phyloP scores from a whole-genome alignment of 2,113 vertebrate genomes.

The Motacilla alba region DNA sequence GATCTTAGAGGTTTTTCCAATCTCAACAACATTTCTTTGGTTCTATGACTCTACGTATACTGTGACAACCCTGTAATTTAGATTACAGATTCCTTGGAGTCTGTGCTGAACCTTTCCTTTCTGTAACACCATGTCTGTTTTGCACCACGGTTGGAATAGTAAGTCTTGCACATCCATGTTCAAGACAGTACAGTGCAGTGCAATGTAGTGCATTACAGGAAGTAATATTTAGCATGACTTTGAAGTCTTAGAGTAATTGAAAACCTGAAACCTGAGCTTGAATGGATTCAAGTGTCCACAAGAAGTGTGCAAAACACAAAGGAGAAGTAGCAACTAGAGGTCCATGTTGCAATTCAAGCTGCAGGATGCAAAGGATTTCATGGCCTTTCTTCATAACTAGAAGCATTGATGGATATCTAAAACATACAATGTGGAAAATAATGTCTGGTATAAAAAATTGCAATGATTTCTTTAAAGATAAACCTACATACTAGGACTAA shows the following conservation, averaged over 20 bases:
- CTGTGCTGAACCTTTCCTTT: neutral
- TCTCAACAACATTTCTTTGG: neutral
- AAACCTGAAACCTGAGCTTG: neutral
- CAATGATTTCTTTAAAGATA: neutral
- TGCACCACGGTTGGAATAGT: neutral
- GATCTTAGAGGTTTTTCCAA: neutral
- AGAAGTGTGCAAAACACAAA: neutral
- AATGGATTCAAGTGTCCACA: neutral
- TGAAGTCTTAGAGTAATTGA: neutral
- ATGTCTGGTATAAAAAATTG: neutral
- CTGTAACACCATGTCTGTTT: neutral
- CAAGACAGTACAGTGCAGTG: neutral
- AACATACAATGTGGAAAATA: neutral
- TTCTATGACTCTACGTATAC: neutral
- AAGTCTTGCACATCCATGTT: neutral
- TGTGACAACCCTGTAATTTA: neutral
- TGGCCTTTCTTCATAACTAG: neutral
- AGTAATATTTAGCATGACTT: neutral
- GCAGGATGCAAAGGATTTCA: neutral
- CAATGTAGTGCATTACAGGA: neutral
- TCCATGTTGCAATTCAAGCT: neutral
- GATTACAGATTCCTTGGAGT: neutral
- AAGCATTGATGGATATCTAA: neutral
- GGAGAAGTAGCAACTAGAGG: neutral
- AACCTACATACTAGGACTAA: neutral